A percentile compares a stretch with the other conserved stretches of the same genome.
These are phyloP conservation scores for Tetramorium bicarinatum DNA, from an alignment of 2,888 invertebrate species.

Conservation along the genomic window DNA sequence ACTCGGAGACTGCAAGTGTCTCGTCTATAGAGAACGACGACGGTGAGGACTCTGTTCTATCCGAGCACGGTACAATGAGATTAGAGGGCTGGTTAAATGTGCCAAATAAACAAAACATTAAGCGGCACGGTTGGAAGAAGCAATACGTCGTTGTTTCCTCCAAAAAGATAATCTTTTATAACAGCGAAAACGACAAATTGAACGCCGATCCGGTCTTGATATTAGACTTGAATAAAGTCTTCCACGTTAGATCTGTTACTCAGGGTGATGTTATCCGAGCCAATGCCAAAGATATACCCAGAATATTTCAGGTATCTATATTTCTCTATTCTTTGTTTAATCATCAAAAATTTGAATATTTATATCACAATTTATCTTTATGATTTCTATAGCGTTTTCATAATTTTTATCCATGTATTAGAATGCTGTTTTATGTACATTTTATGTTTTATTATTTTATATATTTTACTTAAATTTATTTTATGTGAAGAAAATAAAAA, in stretches of 20 bases:
- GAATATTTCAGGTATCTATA: constrained; percentile 94
- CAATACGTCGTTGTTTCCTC: constrained; percentile 99
- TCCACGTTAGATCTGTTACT: constrained; percentile 99
- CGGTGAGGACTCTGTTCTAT: constrained; percentile 90
- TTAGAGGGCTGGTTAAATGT: constrained; percentile 98
- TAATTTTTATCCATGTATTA: background rate
- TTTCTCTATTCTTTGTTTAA: background rate
- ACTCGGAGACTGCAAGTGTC: constrained; percentile 96
- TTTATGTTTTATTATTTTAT: background rate
- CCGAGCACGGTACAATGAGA: constrained; percentile 90
- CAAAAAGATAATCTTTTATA: constrained; percentile 98
- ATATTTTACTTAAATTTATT: background rate
- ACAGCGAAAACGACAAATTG: constrained; percentile 96
- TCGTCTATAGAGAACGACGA: constrained; percentile 95
- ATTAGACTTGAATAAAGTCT: constrained; percentile 98
- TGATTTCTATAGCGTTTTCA: background rate
- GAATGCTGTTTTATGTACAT: background rate
- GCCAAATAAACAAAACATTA: constrained; percentile 97
- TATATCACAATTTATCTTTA: background rate
- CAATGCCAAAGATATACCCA: constrained; percentile 99
- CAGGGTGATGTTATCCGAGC: constrained; percentile 99
- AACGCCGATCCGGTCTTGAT: constrained; percentile 98
- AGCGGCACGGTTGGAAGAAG: constrained; percentile 98
- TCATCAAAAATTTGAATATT: background rate
- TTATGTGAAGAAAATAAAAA: background rate